Evolutionary conservation across 2,888 invertebrate species (phyloP), one percentile per base, ranked within the genome.

Genomic region (Epinotia demarniana): DNA sequence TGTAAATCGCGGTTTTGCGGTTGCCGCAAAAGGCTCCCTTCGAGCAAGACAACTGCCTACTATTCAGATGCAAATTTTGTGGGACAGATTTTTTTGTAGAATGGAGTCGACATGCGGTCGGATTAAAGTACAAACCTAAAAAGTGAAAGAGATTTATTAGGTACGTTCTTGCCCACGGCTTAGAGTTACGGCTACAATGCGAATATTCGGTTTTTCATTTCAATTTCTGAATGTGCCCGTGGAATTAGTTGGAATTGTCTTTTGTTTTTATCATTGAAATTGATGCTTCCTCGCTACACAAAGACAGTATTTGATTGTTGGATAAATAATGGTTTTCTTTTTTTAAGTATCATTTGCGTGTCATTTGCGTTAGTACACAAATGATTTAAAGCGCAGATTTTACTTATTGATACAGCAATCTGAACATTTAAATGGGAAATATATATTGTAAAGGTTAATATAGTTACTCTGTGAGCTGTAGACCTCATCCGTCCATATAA

Each of bases 61-160:
- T 82, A 88, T 90, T 90, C 86, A 83, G 81, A 90, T 90, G 90
- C 86, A 89, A 90, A 90, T 90, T 86, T 83, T 70, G 60, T 57
- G 66, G 86, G 87, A 82, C 85, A 84, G 84, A 85, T 86, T 89
- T 89, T 72, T 89, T 89, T 89, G 89, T 86, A 84, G 84, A 86
- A 83, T 84, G 86, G 85, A 86, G 86, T 84, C 85, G 77, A 73
- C 71, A 77, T 75, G 73, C 61, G 66, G 68, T 62, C 67, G 67
- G 77, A 78, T 73, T 74, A 76, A 70, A 69, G 60, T 49, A 49
- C 57, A n/a, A 53, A 53, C 69, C 27, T 75, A 62, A 67, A 75
- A 75, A 75, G 60, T 66, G 70, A 60, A 71, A 66, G 64, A 64
- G 75, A 72, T 71, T 71, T 75, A 75, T 75, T 71, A 66, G 53